Percentiles rank a stretch among this genome's conserved stretches.
These are phyloP conservation scores for Oryctolagus cuniculus DNA, from an alignment of 2,113 vertebrate species.

Conservation along the genomic window DNA sequence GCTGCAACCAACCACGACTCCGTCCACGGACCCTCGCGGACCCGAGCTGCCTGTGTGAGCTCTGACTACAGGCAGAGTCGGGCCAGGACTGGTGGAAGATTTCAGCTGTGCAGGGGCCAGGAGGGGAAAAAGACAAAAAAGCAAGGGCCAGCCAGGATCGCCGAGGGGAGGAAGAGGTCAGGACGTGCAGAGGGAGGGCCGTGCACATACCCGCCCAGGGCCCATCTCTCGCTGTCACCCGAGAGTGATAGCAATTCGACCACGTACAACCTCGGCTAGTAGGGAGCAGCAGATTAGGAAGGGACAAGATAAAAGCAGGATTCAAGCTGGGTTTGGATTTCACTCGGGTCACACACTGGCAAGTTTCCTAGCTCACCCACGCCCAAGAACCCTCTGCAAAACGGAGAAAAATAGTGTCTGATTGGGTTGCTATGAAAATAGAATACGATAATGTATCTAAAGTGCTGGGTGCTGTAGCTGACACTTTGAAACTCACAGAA, in stretches of 20 bases:
- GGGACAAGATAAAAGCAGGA: neutral
- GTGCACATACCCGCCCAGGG: neutral
- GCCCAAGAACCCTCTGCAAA: neutral
- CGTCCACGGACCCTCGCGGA: neutral
- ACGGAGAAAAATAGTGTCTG: neutral
- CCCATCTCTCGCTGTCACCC: neutral
- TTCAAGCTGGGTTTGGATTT: neutral
- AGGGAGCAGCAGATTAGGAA: neutral
- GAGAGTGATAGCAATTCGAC: neutral
- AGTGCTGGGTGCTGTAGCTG: neutral
- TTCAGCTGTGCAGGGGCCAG: neutral
- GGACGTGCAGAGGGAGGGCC: neutral
- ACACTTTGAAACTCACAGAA: neutral
- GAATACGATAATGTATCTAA: neutral
- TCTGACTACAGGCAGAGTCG: neutral
- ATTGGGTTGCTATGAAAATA: neutral
- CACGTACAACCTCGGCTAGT: neutral
- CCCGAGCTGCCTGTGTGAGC: rapidly evolving
- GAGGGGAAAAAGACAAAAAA: too few species aligned
- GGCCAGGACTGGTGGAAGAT: neutral
- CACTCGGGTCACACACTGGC: neutral
- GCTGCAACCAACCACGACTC: neutral
- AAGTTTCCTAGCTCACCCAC: neutral
- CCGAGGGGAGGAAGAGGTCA: neutral
- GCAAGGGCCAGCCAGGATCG: too few species aligned